These are phyloP conservation scores for Aphodius sticticus DNA, from an alignment of 2,888 invertebrate genomes.

Conservation along the genomic window DNA sequence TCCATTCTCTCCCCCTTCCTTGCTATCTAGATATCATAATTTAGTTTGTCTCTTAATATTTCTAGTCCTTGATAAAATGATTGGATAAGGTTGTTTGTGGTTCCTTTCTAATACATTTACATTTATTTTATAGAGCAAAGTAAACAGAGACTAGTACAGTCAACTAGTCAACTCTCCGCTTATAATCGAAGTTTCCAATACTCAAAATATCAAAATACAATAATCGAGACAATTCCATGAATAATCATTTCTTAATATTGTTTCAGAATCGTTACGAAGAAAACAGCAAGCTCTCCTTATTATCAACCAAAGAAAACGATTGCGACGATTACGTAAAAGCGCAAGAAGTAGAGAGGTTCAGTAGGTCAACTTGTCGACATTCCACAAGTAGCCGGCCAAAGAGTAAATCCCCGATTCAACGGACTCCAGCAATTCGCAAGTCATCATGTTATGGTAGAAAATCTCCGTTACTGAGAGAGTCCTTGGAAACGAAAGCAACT, in stretches of 20 bases:
- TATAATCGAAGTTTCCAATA: no score
- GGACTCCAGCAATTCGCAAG: background rate
- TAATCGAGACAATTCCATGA: no score
- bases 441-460: background rate
- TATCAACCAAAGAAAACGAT: conserved; percentile 10
- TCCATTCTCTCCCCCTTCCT: no score
- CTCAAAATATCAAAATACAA: no score
- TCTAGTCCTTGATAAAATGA: no score
- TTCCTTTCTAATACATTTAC: no score
- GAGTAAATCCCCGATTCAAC: background rate
- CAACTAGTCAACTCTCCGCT: no score
- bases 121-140: no score
- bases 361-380: background rate
- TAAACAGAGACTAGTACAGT: no score
- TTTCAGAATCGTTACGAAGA: background rate
- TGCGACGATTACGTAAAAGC: conserved; percentile 15
- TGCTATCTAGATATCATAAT: no score
- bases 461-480: background rate
- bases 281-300: background rate
- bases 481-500: background rate
- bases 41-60: no score
- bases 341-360: background rate
- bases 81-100: no score
- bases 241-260: background rate
- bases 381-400: background rate